Evolutionary conservation across 2,888 invertebrate species (phyloP).

Genomic region (Dione juno): DNA sequence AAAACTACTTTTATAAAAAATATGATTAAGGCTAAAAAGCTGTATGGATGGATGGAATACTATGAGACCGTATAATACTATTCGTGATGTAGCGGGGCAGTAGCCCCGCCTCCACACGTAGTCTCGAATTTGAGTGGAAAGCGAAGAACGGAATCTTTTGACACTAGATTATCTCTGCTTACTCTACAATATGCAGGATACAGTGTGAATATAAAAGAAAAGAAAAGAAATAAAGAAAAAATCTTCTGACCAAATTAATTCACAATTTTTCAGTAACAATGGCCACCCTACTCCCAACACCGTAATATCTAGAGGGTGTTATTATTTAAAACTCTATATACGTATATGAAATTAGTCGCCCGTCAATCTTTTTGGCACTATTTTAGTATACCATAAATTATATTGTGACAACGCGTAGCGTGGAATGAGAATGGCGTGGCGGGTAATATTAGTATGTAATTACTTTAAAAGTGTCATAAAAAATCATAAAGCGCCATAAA

Average conservation of each 20-base stretch:
- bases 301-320: conserved; percentile 52
- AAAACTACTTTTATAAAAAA: too few species aligned
- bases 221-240: too few species aligned
- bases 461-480: conserved; percentile 1
- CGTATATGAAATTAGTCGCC: conserved; percentile 68
- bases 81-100: too few species aligned
- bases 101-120: too few species aligned
- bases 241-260: background rate
- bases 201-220: too few species aligned
- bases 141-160: too few species aligned
- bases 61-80: too few species aligned
- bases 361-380: conserved; percentile 65
- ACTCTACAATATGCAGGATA: too few species aligned
- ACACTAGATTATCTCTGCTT: too few species aligned
- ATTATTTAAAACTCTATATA: conserved; percentile 66
- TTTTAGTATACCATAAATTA: conserved; percentile 70
- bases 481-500: conserved; percentile 10
- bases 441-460: background rate
- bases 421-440: conserved; percentile 17
- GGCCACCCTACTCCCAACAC: background rate
- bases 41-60: too few species aligned
- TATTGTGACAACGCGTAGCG: conserved; percentile 62
- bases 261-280: background rate
- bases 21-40: too few species aligned
- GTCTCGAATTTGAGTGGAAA: too few species aligned